Percentiles rank a stretch among this genome's conserved stretches.
phyloP scores from a whole-genome alignment of 2,113 vertebrate species.

The Cephalopterus ornatus region DNA sequence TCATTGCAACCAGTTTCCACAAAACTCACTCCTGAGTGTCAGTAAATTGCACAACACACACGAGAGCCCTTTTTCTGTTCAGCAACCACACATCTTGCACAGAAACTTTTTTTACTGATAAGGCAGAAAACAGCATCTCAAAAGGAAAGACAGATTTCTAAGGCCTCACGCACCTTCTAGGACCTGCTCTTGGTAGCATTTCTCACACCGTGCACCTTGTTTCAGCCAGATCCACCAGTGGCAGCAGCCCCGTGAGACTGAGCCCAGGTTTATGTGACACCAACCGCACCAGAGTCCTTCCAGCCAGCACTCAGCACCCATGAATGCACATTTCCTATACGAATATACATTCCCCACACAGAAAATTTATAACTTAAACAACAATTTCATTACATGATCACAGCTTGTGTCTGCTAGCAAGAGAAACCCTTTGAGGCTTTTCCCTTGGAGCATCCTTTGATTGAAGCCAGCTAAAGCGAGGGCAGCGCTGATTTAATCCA shows the following conservation, averaged over 20 bases:
- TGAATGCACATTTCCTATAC: not conserved
- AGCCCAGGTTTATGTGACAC: not conserved
- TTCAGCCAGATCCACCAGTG: not conserved
- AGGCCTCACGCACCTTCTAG: not conserved
- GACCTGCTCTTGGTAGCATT: not conserved
- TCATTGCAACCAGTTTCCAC: conserved; percentile 5
- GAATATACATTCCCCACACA: not conserved
- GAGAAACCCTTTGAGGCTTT: not conserved
- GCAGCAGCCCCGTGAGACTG: not conserved
- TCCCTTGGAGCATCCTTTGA: not conserved
- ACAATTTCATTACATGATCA: not conserved
- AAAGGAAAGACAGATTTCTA: not conserved
- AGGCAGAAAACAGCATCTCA: not conserved
- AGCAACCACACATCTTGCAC: not conserved
- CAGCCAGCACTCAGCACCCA: not conserved
- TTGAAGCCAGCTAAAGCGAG: not conserved
- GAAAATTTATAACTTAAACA: not conserved
- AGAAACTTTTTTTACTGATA: not conserved
- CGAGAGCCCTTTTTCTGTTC: not conserved
- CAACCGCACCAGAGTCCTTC: not conserved
- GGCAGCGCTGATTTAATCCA: not conserved
- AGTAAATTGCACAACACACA: not conserved
- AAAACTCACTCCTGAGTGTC: not conserved
- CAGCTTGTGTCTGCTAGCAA: not conserved
- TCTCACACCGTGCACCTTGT: not conserved